Evolutionary conservation across 2,113 vertebrate genomes (phyloP).

Genomic region (Guaruba guarouba): DNA sequence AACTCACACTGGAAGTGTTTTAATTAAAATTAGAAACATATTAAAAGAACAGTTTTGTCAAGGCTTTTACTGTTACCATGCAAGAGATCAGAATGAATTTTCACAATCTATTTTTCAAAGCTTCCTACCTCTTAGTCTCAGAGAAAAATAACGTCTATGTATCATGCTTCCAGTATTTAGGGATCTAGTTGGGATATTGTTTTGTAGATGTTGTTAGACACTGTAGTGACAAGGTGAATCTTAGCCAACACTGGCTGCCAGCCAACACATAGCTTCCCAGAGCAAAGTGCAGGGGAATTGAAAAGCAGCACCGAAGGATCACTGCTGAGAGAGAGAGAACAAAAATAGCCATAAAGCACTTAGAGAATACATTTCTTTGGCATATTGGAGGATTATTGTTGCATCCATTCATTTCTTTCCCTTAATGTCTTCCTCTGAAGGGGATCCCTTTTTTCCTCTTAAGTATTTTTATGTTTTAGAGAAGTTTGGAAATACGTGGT

Average conservation of each 20-base stretch:
- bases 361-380: slow-evolving; percentile 39
- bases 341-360: slow-evolving; percentile 63
- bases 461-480: background rate
- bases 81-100: slow-evolving; percentile 6
- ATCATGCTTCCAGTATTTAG: slow-evolving; percentile 70
- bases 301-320: slow-evolving; percentile 39
- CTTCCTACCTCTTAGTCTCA: background rate
- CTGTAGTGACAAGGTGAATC: slow-evolving; percentile 72
- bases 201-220: slow-evolving; percentile 74
- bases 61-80: background rate
- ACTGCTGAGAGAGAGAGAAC: background rate
- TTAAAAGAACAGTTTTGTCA: background rate
- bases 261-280: slow-evolving; percentile 72
- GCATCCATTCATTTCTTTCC: background rate
- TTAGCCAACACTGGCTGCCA: slow-evolving; percentile 63
- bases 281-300: slow-evolving; percentile 78
- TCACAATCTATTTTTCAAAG: slow-evolving; percentile 38
- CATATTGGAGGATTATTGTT: background rate
- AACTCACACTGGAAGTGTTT: background rate
- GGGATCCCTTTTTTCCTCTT: background rate
- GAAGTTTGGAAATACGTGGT: background rate
- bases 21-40: background rate
- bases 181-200: slow-evolving; percentile 79
- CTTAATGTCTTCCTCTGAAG: slow-evolving; percentile 15
- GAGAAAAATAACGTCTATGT: background rate